Evolutionary conservation across 53 echinoderm and acorn worm genomes (phyloP).

Genomic region (Stichopus horrens): DNA sequence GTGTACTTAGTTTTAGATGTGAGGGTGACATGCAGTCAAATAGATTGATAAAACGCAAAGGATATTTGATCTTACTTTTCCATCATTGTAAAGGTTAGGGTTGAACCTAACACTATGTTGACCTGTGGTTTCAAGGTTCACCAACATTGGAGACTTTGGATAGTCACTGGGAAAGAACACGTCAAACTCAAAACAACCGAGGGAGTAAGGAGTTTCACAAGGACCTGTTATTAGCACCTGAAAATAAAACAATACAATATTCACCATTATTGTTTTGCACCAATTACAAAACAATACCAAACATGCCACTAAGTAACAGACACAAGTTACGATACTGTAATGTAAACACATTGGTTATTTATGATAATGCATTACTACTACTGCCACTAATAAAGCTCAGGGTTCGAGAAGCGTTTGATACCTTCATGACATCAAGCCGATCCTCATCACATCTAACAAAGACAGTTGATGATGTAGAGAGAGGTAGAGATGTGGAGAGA

Average conservation of each 20-base stretch:
- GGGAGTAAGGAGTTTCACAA: constrained; percentile 86
- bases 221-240: constrained; percentile 94
- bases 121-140: constrained; percentile 95
- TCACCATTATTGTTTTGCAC: neutral
- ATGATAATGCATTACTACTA: neutral
- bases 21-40: neutral
- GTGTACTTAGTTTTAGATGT: no score
- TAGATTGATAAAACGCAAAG: neutral
- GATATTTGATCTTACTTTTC: constrained; percentile 68
- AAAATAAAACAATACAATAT: neutral
- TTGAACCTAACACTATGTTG: constrained; percentile 98
- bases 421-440: constrained; percentile 98
- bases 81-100: constrained; percentile 98
- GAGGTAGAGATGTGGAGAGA: constrained; percentile 85
- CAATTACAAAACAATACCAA: neutral
- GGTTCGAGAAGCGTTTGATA: neutral
- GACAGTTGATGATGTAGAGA: constrained; percentile 87
- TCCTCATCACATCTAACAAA: constrained; percentile 98
- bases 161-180: constrained; percentile 98
- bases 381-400: neutral
- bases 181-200: constrained; percentile 99
- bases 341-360: neutral
- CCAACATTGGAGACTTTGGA: constrained; percentile 95
- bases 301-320: neutral
- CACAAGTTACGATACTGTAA: no score